Evolutionary conservation across 1,140 invertebrate species (phyloP).

Genomic region (Cylas formicarius): DNA sequence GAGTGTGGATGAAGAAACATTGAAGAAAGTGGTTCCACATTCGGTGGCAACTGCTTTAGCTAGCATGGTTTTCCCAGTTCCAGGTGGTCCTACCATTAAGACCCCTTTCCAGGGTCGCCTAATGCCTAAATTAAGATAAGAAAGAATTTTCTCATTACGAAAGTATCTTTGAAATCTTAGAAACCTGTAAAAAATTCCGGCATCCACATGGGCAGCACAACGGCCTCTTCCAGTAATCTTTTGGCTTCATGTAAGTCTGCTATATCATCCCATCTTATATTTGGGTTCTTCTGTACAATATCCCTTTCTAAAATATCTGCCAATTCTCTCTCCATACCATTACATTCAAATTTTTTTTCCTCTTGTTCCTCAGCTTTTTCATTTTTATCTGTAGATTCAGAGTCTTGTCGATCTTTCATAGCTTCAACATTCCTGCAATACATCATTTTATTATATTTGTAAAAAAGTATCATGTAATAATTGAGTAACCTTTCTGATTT

Average conservation of each 20-base stretch:
- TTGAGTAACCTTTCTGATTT: conserved; percentile 29
- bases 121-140: conserved; percentile 47
- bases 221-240: conserved; percentile 90
- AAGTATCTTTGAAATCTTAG: conserved; percentile 1
- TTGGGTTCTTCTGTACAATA: conserved; percentile 96
- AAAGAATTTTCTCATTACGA: not conserved
- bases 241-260: conserved; percentile 95
- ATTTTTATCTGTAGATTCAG: conserved; percentile 56
- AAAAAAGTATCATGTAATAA: not conserved
- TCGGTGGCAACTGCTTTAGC: conserved; percentile 99
- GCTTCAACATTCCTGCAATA: not conserved
- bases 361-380: conserved; percentile 64
- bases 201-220: conserved; percentile 96
- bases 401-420: conserved; percentile 26
- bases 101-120: conserved; percentile 88
- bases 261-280: conserved; percentile 96
- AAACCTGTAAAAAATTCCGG: conserved; percentile 91
- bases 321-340: conserved; percentile 83
- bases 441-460: not conserved
- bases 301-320: conserved; percentile 94
- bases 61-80: conserved; percentile 98
- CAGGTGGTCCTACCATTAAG: conserved; percentile 93
- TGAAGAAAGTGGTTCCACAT: conserved; percentile 99
- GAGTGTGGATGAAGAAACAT: conserved; percentile 94
- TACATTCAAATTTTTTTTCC: conserved; percentile 86